These are phyloP conservation scores for Alviniconcha strummeri DNA, from an alignment of 2,888 invertebrate genomes.

Conservation along the genomic window DNA sequence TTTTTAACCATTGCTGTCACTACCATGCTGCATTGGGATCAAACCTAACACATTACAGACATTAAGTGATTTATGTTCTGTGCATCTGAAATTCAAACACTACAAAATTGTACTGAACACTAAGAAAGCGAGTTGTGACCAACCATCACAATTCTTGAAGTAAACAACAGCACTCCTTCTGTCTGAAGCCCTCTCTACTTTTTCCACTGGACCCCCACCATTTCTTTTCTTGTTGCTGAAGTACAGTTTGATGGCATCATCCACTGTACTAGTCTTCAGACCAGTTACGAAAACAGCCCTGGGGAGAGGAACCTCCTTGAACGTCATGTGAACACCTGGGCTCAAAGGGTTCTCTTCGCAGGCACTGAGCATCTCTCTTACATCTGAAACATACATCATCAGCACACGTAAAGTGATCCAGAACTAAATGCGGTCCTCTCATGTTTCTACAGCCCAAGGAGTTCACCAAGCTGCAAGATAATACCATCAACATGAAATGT, in stretches of 20 bases:
- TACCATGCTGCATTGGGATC: no score
- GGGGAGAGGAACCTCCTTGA: not conserved
- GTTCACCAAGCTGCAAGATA: no score
- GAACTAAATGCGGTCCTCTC: no score
- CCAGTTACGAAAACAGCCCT: constrained; percentile 7
- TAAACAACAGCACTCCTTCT: constrained; percentile 14
- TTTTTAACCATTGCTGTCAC: no score
- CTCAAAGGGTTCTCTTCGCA: not conserved
- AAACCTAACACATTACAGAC: no score
- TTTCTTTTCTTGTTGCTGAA: constrained; percentile 29
- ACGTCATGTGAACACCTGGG: not conserved
- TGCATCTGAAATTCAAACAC: no score
- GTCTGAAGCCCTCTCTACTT: not conserved
- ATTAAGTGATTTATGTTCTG: no score
- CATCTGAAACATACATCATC: not conserved
- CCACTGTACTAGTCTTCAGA: not conserved
- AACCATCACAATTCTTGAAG: constrained; percentile 20
- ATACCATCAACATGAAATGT: no score
- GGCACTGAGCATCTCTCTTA: not conserved
- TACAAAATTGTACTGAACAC: no score
- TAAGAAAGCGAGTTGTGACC: not conserved
- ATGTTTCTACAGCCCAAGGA: no score
- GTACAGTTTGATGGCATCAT: not conserved
- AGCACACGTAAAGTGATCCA: no score
- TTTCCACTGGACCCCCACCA: constrained; percentile 12